phyloP scores from a whole-genome alignment of 2,888 invertebrate species.

The Brachypterus glaber region DNA sequence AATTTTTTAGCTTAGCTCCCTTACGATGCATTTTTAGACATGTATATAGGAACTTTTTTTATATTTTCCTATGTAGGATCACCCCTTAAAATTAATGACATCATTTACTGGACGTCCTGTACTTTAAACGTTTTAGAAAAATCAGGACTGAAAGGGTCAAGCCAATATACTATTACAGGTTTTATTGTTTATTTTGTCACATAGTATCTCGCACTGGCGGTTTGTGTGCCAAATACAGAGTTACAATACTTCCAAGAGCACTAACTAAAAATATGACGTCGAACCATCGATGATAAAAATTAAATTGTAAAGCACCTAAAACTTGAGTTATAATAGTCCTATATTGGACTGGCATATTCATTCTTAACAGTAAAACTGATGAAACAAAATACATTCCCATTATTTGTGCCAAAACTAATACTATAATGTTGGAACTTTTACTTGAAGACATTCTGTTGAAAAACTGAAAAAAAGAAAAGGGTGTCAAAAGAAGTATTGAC shows the following conservation, averaged over 20 bases:
- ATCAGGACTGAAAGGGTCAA: too few relatives aligned
- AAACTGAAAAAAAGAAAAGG: conserved; percentile 58
- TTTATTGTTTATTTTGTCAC: too few relatives aligned
- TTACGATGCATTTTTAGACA: too few relatives aligned
- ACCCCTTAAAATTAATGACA: too few relatives aligned
- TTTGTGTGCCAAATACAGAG: conserved; percentile 92
- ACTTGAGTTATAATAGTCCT: conserved; percentile 87
- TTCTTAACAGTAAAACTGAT: conserved; percentile 90
- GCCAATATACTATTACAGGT: too few relatives aligned
- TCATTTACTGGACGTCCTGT: too few relatives aligned
- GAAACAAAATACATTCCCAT: conserved; percentile 99
- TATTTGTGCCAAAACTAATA: conserved; percentile 91
- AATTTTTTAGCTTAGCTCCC: too few relatives aligned
- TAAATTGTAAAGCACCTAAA: conserved; percentile 93
- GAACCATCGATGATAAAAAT: conserved; percentile 99
- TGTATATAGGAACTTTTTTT: too few relatives aligned
- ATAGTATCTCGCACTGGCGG: conserved; percentile 36
- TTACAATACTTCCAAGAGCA: conserved; percentile 89
- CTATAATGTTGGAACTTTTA: conserved; percentile 97
- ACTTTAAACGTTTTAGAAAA: too few relatives aligned
- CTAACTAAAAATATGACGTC: conserved; percentile 98
- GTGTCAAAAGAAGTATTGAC: not conserved
- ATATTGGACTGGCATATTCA: conserved; percentile 99
- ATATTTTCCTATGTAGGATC: too few relatives aligned
- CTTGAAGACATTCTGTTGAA: conserved; percentile 99